Base-by-base conservation (phyloP, 2,888 invertebrate species). In the Luperina nickerlii region DNA sequence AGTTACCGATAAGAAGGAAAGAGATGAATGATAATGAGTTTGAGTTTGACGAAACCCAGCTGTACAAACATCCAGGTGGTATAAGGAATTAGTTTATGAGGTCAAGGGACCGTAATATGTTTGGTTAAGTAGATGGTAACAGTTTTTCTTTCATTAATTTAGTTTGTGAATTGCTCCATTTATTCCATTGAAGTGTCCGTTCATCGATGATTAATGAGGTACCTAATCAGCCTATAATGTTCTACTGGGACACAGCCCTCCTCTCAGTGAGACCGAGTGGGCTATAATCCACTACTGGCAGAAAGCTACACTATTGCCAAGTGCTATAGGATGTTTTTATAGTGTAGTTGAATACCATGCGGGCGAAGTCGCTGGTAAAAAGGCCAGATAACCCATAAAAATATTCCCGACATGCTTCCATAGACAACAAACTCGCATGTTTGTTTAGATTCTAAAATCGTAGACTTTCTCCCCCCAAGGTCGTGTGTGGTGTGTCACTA, bases 381-480 rank as follows among this genome's bases (percentile, higher is more conserved):
- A 42, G 9, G 9, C 13, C 45, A 45, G 48, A 48, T 13, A 48
- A 48, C 13, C 13, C 48, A 13, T 48, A 82, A 57, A 65, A 48
- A 63, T 32, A 62, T 11, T 4, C 32, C 45, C 62, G 2, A 45
- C 45, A 68, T 42, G 32, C 38, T 24, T 38, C 57, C 57, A 67
- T n/a, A 51, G 6, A 62, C 24, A 51, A 62, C 27, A 70, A 70
- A 74, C 42, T 63, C 72, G 27, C 71, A 79, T 83, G 51, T 68
- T 79, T 87, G 71, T 79, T 78, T 69, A 75, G 67, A 88, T 75
- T 69, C 73, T 73, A 69, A 63, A 13, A 24, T 38, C 69, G 63
- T 79, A 76, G 80, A 90, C 91, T 91, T 91, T 91, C 91, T 87
- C 89, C 78, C 38, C 9, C 68, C 91, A 91, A 91, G 91, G 91